Conservation (phyloP, 2,113 vertebrate species). For the Cyanocitta stelleri region DNA sequence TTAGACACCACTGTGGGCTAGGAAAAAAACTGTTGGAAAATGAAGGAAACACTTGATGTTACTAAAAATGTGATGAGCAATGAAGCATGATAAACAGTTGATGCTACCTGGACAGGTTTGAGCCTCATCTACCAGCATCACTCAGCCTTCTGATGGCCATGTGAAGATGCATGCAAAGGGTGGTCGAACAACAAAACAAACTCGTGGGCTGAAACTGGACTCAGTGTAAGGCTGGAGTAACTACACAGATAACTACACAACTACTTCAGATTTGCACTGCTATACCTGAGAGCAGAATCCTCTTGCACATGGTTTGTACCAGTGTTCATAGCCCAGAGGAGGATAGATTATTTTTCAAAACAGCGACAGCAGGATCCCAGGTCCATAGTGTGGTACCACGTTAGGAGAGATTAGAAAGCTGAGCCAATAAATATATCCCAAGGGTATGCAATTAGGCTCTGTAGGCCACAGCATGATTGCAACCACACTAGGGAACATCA, state of each 20-base stretch:
- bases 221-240: neutral
- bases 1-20: neutral
- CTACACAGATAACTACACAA: neutral
- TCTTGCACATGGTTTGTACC: neutral
- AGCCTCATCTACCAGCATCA: neutral
- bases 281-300: neutral
- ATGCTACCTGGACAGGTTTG: neutral
- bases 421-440: neutral
- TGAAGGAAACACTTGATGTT: neutral
- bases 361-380: neutral
- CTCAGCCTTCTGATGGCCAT: neutral
- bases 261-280: neutral
- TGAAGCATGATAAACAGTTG: neutral
- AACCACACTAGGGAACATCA: neutral
- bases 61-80: neutral
- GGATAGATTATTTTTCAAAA: neutral
- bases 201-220: neutral
- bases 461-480: neutral
- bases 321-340: fast-evolving
- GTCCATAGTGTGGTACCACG: neutral
- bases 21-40: neutral
- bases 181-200: neutral
- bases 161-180: neutral
- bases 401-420: neutral
- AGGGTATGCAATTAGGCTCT: neutral